Conservation (phyloP, 2,113 vertebrate species). For the Tragelaphus scriptus region DNA sequence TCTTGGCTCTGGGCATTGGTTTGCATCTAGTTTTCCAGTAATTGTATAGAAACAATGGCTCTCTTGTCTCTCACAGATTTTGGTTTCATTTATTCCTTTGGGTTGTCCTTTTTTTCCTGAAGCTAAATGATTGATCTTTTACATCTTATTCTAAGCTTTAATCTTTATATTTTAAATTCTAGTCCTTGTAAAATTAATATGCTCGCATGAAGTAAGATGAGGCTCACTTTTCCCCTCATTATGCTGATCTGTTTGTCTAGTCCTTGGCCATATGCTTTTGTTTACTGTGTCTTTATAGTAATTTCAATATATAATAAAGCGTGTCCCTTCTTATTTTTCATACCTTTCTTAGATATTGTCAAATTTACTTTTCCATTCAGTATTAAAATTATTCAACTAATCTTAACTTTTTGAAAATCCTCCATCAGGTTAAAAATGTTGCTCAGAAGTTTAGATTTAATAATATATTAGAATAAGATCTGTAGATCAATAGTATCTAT, state of each 20-base stretch:
- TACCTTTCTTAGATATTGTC: neutral
- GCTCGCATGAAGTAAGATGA: neutral
- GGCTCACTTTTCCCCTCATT: fast-evolving
- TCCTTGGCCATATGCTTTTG: neutral
- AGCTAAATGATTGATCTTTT: neutral
- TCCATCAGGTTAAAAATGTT: neutral
- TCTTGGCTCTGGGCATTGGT: neutral
- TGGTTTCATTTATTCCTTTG: neutral
- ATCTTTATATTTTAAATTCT: neutral
- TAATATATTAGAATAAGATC: neutral
- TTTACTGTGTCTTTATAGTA: neutral
- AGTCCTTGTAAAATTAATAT: neutral
- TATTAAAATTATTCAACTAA: neutral
- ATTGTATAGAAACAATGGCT: neutral
- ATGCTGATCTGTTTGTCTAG: fast-evolving
- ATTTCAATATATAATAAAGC: neutral
- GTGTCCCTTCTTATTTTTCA: neutral
- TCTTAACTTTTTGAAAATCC: neutral
- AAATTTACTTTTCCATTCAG: neutral
- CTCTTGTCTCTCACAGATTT: neutral
- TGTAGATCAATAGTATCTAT: neutral
- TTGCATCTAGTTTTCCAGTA: neutral
- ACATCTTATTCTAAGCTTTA: neutral
- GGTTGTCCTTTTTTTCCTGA: neutral
- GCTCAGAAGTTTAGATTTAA: neutral